These are phyloP conservation scores for Drosophila demipolita DNA, from an alignment of 2,888 invertebrate genomes.

Conservation along the genomic window DNA sequence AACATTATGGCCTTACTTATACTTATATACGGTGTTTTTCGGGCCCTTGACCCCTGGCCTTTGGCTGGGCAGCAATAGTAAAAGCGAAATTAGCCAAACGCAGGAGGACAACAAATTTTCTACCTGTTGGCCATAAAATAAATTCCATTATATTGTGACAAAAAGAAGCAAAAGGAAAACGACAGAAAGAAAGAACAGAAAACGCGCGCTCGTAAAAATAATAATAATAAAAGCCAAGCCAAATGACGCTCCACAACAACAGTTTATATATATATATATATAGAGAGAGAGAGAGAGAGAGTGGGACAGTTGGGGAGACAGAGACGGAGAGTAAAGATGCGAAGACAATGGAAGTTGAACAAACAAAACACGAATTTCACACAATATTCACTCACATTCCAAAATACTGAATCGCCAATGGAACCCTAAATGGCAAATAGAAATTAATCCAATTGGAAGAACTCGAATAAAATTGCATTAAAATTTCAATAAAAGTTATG, in stretches of 20 bases:
- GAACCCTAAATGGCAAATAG: background rate
- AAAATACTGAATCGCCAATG: background rate
- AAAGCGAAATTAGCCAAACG: slow-evolving; percentile 77
- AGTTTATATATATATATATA: background rate
- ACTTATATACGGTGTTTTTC: slow-evolving; percentile 30
- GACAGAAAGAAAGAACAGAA: slow-evolving; percentile 38
- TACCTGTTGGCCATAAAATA: slow-evolving; percentile 83
- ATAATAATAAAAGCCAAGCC: slow-evolving; percentile 78
- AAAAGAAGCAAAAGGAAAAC: slow-evolving; percentile 31
- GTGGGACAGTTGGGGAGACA: background rate
- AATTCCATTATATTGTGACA: slow-evolving; percentile 76
- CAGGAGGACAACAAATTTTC: slow-evolving; percentile 74
- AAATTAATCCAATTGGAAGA: background rate
- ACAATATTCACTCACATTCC: slow-evolving; percentile 3
- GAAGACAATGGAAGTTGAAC: slow-evolving; percentile 44
- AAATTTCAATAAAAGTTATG: background rate
- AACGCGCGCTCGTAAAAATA: slow-evolving; percentile 72
- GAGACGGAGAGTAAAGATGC: slow-evolving; percentile 2
- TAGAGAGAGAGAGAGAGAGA: background rate
- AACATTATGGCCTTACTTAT: slow-evolving; percentile 60
- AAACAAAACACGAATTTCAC: slow-evolving; percentile 42
- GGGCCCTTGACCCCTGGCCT: slow-evolving; percentile 48
- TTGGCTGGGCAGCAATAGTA: slow-evolving; percentile 65
- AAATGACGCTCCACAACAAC: slow-evolving; percentile 59
- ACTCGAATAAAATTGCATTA: background rate